Conservation (phyloP, 2,797 vertebrate genomes). For the Peromyscus attwateri region DNA sequence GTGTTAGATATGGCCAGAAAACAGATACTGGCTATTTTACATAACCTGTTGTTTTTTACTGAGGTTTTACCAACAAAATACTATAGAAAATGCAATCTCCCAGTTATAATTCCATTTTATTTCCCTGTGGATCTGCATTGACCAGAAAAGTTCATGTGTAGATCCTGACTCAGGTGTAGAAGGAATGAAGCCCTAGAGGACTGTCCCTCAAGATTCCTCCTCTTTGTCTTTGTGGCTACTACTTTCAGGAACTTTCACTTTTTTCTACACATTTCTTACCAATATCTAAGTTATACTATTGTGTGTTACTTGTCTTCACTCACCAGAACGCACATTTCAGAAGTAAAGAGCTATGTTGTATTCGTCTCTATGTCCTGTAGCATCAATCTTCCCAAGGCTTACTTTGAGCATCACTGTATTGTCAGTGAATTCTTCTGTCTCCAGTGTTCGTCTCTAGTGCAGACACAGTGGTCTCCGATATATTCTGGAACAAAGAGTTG, state of each 20-base stretch:
- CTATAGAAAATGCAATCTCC: slow-evolving; percentile 97
- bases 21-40: slow-evolving; percentile 95
- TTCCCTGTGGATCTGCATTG: neutral
- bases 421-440: neutral
- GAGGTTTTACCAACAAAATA: slow-evolving; percentile 95
- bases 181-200: neutral
- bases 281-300: neutral
- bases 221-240: neutral
- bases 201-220: neutral
- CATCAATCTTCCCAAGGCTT: neutral
- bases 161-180: neutral
- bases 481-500: neutral
- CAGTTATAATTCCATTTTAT: slow-evolving; percentile 93
- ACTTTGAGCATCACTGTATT: neutral
- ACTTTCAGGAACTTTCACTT: neutral
- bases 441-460: neutral
- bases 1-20: slow-evolving; percentile 90
- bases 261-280: neutral
- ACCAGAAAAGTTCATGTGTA: neutral
- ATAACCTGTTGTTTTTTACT: slow-evolving; percentile 93
- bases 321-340: neutral
- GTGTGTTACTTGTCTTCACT: neutral
- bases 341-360: neutral
- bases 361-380: neutral
- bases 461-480: neutral